Conservation (phyloP, 2,113 vertebrate species). For the Stictonetta naevosa region DNA sequence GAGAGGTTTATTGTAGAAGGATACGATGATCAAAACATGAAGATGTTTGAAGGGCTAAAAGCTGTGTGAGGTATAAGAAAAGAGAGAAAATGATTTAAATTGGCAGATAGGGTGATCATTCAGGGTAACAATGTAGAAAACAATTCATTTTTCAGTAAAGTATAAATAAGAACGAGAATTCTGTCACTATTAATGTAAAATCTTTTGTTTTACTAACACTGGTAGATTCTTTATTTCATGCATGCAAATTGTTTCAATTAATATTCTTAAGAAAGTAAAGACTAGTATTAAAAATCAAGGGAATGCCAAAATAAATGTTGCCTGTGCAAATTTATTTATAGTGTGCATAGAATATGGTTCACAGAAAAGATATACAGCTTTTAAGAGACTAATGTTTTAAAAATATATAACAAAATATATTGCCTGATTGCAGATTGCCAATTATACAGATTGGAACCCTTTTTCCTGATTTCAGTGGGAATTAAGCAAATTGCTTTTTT, state of each 20-base stretch:
- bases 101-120: background rate
- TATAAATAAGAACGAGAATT: slow-evolving; percentile 15
- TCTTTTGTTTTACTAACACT: background rate
- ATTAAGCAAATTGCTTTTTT: background rate
- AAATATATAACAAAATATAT: background rate
- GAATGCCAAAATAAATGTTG: background rate
- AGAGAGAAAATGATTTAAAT: background rate
- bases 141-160: background rate
- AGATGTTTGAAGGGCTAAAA: background rate
- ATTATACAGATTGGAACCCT: background rate
- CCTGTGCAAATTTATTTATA: background rate
- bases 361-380: background rate
- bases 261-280: background rate
- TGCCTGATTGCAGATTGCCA: background rate
- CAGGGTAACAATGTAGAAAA: background rate
- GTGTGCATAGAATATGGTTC: background rate
- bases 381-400: background rate
- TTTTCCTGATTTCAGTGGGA: background rate
- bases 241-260: background rate
- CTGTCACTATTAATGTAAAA: background rate
- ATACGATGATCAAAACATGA: background rate
- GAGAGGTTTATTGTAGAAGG: background rate
- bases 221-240: background rate
- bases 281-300: background rate
- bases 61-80: background rate